Evolutionary conservation across 2,888 invertebrate species (phyloP).

Genomic region (Eupithecia centaureata): DNA sequence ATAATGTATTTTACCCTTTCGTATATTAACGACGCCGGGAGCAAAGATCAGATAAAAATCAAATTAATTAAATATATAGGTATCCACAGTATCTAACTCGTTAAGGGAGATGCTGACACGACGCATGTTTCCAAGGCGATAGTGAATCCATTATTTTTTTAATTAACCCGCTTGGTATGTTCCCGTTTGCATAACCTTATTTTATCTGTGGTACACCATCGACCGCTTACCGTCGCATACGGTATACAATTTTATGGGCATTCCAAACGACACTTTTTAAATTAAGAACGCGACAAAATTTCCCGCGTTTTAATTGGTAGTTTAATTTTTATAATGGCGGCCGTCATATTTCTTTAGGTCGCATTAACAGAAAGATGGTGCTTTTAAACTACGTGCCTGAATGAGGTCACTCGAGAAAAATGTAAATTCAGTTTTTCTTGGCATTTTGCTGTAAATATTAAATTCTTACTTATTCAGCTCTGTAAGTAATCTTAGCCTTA

Average conservation of each 20-base stretch:
- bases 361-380: constrained; percentile 13
- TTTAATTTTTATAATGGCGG: constrained; percentile 26
- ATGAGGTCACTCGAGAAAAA: not conserved
- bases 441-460: not conserved
- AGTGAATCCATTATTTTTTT: constrained; percentile 59
- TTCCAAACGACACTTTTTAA: constrained; percentile 42
- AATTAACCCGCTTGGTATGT: constrained; percentile 52
- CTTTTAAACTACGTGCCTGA: constrained; percentile 10
- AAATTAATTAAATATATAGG: constrained; percentile 2
- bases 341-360: constrained; percentile 12
- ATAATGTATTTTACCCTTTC: not conserved
- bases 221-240: constrained; percentile 37
- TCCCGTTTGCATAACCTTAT: constrained; percentile 36
- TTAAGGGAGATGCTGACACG: constrained; percentile 24
- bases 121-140: constrained; percentile 39
- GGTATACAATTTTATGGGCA: constrained; percentile 42
- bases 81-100: constrained; percentile 38
- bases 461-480: not conserved
- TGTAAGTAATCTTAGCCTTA: too few relatives aligned
- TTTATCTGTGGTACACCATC: constrained; percentile 34
- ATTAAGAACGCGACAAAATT: constrained; percentile 38
- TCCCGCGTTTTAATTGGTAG: constrained; percentile 30
- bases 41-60: not conserved
- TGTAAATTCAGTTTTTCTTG: not conserved
- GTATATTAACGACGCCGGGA: not conserved